A percentile compares a stretch with the other conserved stretches of the same genome.
These are phyloP conservation scores for Heliconius charithonia DNA, from an alignment of 2,888 invertebrate genomes.

Conservation along the genomic window DNA sequence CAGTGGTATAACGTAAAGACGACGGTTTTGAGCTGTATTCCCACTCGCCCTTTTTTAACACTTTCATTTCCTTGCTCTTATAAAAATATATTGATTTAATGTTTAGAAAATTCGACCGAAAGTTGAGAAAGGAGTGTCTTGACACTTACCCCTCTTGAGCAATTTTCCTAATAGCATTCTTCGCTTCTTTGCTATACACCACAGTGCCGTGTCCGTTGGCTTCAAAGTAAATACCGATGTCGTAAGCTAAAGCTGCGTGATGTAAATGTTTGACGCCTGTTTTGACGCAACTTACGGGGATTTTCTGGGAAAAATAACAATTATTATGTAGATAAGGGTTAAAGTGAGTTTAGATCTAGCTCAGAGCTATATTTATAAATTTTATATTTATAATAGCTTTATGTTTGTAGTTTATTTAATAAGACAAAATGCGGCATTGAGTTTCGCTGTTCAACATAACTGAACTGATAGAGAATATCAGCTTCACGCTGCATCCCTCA, in stretches of 20 bases:
- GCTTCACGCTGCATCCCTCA: too few species aligned
- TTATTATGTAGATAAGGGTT: background rate
- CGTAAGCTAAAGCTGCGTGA: conserved; percentile 93
- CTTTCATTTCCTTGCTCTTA: too few species aligned
- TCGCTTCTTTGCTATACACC: conserved; percentile 89
- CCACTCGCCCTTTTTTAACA: too few species aligned
- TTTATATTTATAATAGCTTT: background rate
- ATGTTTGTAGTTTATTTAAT: background rate
- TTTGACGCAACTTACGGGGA: conserved; percentile 95
- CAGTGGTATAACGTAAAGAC: too few species aligned
- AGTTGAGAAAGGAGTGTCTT: too few species aligned
- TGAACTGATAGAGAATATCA: too few species aligned
- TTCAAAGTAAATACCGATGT: conserved; percentile 99
- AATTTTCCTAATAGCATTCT: conserved; percentile 81
- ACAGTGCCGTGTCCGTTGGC: conserved; percentile 99
- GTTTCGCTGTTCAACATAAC: too few species aligned
- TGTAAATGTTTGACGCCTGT: conserved; percentile 99
- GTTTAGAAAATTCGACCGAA: too few species aligned
- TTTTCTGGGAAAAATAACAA: conserved; percentile 84
- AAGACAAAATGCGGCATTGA: background rate
- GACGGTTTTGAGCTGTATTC: too few species aligned
- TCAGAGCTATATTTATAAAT: too few species aligned
- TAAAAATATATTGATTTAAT: too few species aligned
- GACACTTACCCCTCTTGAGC: conserved; percentile 70
- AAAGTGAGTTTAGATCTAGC: background rate